Conservation (phyloP, 2,797 vertebrate species). For the Rhincodon typus region DNA sequence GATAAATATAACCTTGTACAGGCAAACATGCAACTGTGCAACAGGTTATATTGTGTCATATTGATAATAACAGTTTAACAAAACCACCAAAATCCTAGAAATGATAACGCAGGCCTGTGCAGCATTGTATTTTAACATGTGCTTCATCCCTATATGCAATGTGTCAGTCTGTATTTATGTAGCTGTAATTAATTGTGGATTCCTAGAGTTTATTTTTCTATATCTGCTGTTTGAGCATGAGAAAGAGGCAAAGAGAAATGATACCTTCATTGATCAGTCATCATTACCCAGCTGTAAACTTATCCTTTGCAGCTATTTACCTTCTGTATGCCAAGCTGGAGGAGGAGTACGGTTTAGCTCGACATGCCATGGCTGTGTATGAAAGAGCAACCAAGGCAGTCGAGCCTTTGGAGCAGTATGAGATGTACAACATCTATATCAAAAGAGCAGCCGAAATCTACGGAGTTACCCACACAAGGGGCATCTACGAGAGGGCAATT, state of each 20-base stretch:
- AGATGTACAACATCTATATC: slow-evolving; percentile 95
- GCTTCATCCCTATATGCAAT: neutral
- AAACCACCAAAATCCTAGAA: neutral
- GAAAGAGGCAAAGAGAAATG: neutral
- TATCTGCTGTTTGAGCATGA: neutral
- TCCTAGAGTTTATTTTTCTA: neutral
- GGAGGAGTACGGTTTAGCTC: slow-evolving; percentile 81
- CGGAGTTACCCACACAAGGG: slow-evolving; percentile 83
- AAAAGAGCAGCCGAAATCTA: slow-evolving; percentile 89
- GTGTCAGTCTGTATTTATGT: neutral
- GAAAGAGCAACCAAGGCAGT: slow-evolving; percentile 83
- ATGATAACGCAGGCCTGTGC: neutral
- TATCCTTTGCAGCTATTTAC: slow-evolving; percentile 68
- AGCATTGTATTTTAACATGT: neutral
- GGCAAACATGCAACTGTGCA: neutral
- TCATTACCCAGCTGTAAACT: neutral
- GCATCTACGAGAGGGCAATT: slow-evolving; percentile 87
- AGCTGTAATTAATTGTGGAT: neutral
- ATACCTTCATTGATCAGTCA: neutral
- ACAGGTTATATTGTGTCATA: neutral
- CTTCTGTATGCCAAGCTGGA: slow-evolving; percentile 84
- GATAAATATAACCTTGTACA: neutral
- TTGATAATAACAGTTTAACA: neutral
- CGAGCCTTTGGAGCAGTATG: slow-evolving; percentile 69
- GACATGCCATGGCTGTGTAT: slow-evolving; percentile 89